phyloP scores from a whole-genome alignment of 2,797 vertebrate genomes.

The Huso huso region DNA sequence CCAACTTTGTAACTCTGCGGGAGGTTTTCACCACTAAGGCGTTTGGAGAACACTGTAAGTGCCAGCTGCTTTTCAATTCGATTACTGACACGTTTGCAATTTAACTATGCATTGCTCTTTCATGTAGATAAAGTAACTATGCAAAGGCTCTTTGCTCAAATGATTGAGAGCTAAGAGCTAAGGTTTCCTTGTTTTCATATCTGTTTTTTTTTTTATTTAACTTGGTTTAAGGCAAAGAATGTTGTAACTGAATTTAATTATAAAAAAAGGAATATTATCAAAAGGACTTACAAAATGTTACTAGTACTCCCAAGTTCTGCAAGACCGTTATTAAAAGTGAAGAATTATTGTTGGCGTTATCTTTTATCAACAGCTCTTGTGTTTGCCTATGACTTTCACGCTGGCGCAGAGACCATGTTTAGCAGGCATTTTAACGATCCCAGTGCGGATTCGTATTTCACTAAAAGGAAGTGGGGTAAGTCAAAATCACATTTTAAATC shows the following conservation, averaged over 20 bases:
- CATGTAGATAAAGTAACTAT: no score
- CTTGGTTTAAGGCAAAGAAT: no score
- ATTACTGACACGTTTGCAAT: no score
- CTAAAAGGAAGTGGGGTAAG: slow-evolving; percentile 98
- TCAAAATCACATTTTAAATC: slow-evolving; percentile 7
- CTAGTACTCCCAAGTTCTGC: slow-evolving; percentile 12
- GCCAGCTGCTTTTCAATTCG: neutral
- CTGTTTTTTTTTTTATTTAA: no score
- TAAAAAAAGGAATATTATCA: neutral
- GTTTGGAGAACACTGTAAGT: slow-evolving; percentile 96
- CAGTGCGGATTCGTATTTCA: slow-evolving; percentile 90
- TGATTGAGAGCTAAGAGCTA: no score
- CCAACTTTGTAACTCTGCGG: slow-evolving; percentile 90
- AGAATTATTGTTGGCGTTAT: slow-evolving; percentile 18
- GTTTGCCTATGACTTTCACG: slow-evolving; percentile 97
- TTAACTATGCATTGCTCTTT: no score
- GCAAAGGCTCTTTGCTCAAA: no score
- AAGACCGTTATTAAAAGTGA: slow-evolving; percentile 14
- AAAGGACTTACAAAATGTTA: neutral
- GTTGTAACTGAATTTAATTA: no score
- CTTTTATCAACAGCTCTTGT: slow-evolving; percentile 74
- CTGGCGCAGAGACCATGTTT: slow-evolving; percentile 97
- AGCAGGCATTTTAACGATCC: slow-evolving; percentile 97
- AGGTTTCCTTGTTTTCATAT: no score
- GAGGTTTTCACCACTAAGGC: slow-evolving; percentile 99